These are phyloP conservation scores for Copidosoma aretas DNA, from an alignment of 2,888 invertebrate species.

Conservation along the genomic window DNA sequence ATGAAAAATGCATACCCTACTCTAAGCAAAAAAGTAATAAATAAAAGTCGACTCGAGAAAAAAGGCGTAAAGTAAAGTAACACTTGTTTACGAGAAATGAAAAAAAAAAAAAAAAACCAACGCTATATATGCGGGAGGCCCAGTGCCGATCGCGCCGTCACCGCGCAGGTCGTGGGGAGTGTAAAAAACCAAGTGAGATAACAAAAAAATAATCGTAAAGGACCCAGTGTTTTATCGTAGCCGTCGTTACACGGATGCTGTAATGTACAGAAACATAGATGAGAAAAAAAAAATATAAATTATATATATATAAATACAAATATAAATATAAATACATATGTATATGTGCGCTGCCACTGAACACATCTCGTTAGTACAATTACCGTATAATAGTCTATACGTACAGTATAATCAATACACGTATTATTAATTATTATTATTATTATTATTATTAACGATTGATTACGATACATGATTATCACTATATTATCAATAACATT, in stretches of 20 bases:
- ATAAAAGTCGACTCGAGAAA: conserved; percentile 11
- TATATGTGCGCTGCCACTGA: conserved; percentile 59
- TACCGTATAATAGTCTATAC: conserved; percentile 56
- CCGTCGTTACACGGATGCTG: conserved; percentile 43
- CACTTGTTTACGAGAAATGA: conserved; percentile 2
- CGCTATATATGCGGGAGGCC: conserved; percentile 6
- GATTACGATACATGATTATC: conserved; percentile 59
- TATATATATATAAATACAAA: conserved; percentile 41
- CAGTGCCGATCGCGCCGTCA: conserved; percentile 48
- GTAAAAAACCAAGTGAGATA: conserved; percentile 37
- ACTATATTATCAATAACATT: conserved; percentile 62
- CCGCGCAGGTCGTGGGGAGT: conserved; percentile 39
- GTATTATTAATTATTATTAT: conserved; percentile 60
- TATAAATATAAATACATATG: conserved; percentile 41
- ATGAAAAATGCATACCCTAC: conserved; percentile 9
- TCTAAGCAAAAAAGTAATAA: neutral
- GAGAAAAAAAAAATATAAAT: conserved; percentile 44
- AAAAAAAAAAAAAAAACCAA: too few species aligned
- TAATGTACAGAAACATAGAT: conserved; percentile 53
- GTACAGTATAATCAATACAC: conserved; percentile 50
- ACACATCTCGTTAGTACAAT: conserved; percentile 63
- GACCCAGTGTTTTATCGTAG: conserved; percentile 43
- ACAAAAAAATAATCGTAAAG: too few species aligned
- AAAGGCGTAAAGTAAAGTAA: conserved; percentile 4
- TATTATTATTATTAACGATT: conserved; percentile 56